These are phyloP conservation scores for Corydoras sp. DNA, from an alignment of 2,113 vertebrate species.

Conservation along the genomic window DNA sequence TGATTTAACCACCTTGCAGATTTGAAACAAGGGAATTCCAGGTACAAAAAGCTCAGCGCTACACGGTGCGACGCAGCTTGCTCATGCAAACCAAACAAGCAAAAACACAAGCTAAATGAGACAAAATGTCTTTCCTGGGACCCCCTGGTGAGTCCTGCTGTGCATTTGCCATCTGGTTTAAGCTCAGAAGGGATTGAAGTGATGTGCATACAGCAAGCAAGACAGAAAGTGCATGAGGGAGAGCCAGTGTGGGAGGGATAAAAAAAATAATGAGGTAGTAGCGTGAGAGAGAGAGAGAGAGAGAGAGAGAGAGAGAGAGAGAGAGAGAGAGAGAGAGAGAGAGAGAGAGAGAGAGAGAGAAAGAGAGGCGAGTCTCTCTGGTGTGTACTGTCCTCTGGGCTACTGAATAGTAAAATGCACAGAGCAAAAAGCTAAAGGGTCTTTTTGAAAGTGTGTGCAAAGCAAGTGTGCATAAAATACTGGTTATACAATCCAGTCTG, in stretches of 20 bases:
- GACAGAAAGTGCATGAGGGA: conserved; percentile 48
- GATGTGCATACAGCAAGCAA: conserved; percentile 54
- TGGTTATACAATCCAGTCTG: conserved; percentile 63
- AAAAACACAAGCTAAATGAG: conserved; percentile 27
- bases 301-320: conserved; percentile 4
- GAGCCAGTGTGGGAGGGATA: conserved; percentile 30
- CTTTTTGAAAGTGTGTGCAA: no score
- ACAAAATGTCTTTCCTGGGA: conserved; percentile 19
- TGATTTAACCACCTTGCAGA: no score
- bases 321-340: background rate
- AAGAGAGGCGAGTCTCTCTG: background rate
- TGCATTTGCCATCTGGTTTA: conserved; percentile 15
- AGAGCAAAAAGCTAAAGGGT: no score
- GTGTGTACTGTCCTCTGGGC: background rate
- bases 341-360: background rate
- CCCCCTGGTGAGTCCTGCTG: conserved; percentile 29
- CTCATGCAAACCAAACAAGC: conserved; percentile 16
- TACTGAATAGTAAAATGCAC: no score
- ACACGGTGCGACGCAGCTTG: no score
- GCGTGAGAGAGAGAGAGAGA: background rate
- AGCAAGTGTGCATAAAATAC: background rate
- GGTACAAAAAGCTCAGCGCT: background rate
- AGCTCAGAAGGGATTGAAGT: conserved; percentile 54
- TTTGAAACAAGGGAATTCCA: background rate
- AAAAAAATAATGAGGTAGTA: conserved; percentile 12